phyloP scores from a whole-genome alignment of 2,797 vertebrate genomes.

The Yasuhikotakia modesta region DNA sequence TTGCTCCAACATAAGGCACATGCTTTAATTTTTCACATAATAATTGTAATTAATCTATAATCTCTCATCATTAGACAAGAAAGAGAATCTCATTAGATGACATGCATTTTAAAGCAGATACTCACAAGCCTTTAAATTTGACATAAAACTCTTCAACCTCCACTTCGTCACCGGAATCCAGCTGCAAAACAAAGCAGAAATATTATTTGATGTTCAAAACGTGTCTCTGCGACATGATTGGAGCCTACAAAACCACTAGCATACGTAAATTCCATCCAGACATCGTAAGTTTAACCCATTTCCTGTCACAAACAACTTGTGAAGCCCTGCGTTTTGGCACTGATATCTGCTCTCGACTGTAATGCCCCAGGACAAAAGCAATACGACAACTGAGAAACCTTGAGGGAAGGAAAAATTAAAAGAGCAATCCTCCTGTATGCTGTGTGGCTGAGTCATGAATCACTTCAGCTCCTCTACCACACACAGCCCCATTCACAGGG shows the following conservation, averaged over 20 bases:
- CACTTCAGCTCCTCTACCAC: conserved; percentile 88
- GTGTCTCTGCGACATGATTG: not conserved
- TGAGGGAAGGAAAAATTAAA: not conserved
- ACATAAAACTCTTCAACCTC: conserved; percentile 96
- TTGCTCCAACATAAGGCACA: not conserved
- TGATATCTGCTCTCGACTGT: conserved; percentile 31
- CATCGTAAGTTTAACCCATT: conserved; percentile 18
- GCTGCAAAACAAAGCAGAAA: conserved; percentile 75
- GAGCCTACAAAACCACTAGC: conserved; percentile 12
- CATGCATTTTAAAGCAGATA: conserved; percentile 55
- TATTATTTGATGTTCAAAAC: not conserved
- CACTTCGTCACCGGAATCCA: conserved; percentile 88
- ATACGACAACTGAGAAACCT: conserved; percentile 15
- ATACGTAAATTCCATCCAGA: not conserved
- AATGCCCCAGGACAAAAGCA: conserved; percentile 44
- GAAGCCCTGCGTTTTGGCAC: conserved; percentile 32
- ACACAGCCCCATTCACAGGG: conserved; percentile 90
- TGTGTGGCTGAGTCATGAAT: conserved; percentile 81
- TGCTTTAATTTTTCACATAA: not conserved
- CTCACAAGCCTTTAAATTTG: conserved; percentile 99
- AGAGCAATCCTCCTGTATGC: conserved; percentile 46
- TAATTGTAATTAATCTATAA: not conserved
- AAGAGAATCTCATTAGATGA: not conserved
- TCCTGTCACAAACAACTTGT: conserved; percentile 41
- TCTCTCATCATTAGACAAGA: not conserved